These are phyloP conservation scores for Caenorhabditis tropicalis DNA, from an alignment of 1,140 invertebrate species.

Conservation along the genomic window DNA sequence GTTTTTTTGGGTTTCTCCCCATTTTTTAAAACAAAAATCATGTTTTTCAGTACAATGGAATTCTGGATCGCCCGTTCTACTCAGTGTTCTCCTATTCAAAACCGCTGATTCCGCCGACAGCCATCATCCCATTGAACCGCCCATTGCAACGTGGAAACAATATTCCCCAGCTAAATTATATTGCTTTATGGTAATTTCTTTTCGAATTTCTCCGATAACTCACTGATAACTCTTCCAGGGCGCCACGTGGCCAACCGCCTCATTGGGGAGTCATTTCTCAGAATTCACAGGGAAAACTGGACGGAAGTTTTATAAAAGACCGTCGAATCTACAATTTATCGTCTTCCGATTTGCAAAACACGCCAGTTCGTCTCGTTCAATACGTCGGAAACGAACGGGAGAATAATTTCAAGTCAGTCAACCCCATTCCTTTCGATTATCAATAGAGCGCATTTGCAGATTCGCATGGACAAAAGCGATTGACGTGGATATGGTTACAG, in stretches of 20 bases:
- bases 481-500: conserved; percentile 41
- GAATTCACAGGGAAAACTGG: conserved; percentile 7
- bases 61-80: conserved; percentile 40
- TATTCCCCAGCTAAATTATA: conserved; percentile 33
- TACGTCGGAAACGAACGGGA: conserved; percentile 43
- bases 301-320: conserved; percentile 46
- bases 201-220: no score
- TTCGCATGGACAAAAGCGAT: conserved; percentile 44
- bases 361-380: conserved; percentile 22
- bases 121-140: conserved; percentile 20
- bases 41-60: conserved; percentile 49
- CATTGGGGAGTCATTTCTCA: conserved; percentile 43
- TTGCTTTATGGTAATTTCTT: conserved; percentile 6
- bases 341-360: neutral
- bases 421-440: neutral
- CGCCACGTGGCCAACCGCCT: conserved; percentile 40
- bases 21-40: neutral
- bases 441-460: neutral
- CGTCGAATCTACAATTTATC: conserved; percentile 25
- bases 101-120: conserved; percentile 28
- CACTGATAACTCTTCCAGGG: no score
- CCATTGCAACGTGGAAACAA: conserved; percentile 24
- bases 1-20: neutral
- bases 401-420: conserved; percentile 49
- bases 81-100: conserved; percentile 20